Base-by-base conservation (phyloP, 2,797 vertebrate genomes). In the Erpetoichthys calabaricus region DNA sequence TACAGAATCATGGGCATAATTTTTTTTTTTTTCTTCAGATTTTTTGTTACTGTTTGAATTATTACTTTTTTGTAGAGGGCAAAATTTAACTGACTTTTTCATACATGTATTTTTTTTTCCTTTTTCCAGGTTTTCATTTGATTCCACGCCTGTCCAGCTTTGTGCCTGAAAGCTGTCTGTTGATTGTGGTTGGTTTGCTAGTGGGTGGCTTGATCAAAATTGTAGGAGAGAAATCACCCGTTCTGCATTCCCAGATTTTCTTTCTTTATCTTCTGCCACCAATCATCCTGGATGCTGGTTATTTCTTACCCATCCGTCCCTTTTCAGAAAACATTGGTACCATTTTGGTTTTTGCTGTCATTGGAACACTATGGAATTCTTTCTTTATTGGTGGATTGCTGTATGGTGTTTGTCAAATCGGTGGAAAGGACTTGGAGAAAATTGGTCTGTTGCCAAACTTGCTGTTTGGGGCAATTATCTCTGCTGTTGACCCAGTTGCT, bases 291-390 rank as follows among this genome's bases (percentile, higher is more conserved):
- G 95, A 99, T 0, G 95, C 95, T 0, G 95, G 95, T 71, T 99
- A 99, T 72, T 99, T 99, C 79, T 78, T 99, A 62, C 94, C 95
- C 2, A 83, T 98, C 51, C 86, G 95, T 7, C 83, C 90, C 25
- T 99, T 99, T 79, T 90, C 89, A 0, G 95, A 99, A 79, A 99
- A 99, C 78, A 63, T 98, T 76, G 95, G 95, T 71, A 99, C 94
- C 9, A 99, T 99, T 78, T 82, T 99, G 56, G 93, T 95, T 72
- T 99, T 99, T 2, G 95, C 95, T 0, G 94, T 99, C 50, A 82
- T 99, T 65, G 95, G 93, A 57, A 99, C 95, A 0, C 70, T 99
- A 60, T 99, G 94, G 94, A 99, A 98, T 0, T 75, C 94, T 60
- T 96, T 96, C 69, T 99, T 99, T 65, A 66, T 97, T 51, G 95